Percentiles rank a stretch among this genome's conserved stretches.
phyloP scores from a whole-genome alignment of 2,797 vertebrate species.

The Diglossa cyanea region DNA sequence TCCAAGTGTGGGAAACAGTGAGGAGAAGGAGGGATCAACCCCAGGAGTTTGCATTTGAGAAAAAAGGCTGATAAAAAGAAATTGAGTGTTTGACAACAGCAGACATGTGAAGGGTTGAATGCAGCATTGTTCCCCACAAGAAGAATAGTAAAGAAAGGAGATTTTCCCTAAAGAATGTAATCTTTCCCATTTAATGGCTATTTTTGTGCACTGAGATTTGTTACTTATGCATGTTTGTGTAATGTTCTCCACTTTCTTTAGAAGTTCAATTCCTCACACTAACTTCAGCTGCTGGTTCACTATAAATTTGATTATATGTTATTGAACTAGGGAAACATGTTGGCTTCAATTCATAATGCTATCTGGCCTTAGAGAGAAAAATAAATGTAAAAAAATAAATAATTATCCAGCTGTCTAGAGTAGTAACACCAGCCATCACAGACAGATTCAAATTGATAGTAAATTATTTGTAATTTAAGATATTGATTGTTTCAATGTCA shows the following conservation, averaged over 20 bases:
- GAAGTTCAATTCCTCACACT: not conserved
- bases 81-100: slow-evolving; percentile 39
- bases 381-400: not conserved
- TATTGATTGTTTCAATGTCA: not conserved
- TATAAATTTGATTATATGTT: not conserved
- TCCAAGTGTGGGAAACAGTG: slow-evolving; percentile 14
- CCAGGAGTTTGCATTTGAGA: slow-evolving; percentile 30
- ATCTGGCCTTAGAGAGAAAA: not conserved
- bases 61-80: slow-evolving; percentile 20
- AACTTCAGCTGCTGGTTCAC: not conserved
- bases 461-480: not conserved
- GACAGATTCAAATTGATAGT: not conserved
- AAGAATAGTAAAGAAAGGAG: slow-evolving; percentile 11
- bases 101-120: not conserved
- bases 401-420: not conserved
- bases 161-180: slow-evolving; percentile 13
- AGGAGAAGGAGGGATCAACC: slow-evolving; percentile 16
- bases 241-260: not conserved
- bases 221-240: not conserved
- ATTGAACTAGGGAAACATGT: not conserved
- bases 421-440: not conserved
- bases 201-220: not conserved
- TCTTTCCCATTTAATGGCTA: not conserved
- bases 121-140: slow-evolving; percentile 6
- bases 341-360: not conserved